Conservation (phyloP, 2,888 invertebrate genomes). For the Thera obeliscata region DNA sequence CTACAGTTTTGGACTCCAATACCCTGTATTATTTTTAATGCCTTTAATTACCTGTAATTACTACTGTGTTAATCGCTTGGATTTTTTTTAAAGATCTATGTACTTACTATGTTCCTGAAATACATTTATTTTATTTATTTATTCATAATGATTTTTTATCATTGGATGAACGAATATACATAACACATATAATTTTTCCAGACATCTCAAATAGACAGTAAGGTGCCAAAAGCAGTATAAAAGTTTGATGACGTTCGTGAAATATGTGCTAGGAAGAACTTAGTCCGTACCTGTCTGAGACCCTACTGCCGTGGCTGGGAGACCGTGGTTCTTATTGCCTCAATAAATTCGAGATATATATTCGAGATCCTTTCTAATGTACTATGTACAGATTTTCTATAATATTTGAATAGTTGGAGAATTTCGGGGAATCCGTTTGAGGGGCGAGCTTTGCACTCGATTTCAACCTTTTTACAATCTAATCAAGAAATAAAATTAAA, state of each 20-base stretch:
- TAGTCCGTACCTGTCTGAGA: conserved; percentile 37
- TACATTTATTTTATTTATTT: too few species aligned
- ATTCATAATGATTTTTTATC: too few species aligned
- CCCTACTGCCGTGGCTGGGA: conserved; percentile 41
- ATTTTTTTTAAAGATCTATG: too few species aligned
- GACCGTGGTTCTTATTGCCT: conserved; percentile 49
- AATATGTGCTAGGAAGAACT: conserved; percentile 53
- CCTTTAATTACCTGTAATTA: too few species aligned
- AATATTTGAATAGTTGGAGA: conserved; percentile 14
- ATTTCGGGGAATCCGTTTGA: conserved; percentile 6
- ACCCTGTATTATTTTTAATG: too few species aligned
- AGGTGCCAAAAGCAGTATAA: conserved; percentile 46
- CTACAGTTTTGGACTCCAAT: too few species aligned
- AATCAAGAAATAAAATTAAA: too few species aligned
- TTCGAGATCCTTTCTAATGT: conserved; percentile 29
- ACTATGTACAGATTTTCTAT: conserved; percentile 12
- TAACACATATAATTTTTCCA: too few species aligned
- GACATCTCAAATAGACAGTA: too few species aligned
- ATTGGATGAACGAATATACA: too few species aligned
- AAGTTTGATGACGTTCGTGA: conserved; percentile 57
- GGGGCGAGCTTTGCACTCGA: conserved; percentile 4
- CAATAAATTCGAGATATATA: conserved; percentile 30
- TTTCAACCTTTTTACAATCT: conserved; percentile 2
- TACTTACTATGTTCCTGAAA: too few species aligned
- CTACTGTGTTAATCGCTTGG: too few species aligned